Evolutionary conservation across 2,888 invertebrate genomes (phyloP).

Genomic region (Zygothrica quintamaculata): DNA sequence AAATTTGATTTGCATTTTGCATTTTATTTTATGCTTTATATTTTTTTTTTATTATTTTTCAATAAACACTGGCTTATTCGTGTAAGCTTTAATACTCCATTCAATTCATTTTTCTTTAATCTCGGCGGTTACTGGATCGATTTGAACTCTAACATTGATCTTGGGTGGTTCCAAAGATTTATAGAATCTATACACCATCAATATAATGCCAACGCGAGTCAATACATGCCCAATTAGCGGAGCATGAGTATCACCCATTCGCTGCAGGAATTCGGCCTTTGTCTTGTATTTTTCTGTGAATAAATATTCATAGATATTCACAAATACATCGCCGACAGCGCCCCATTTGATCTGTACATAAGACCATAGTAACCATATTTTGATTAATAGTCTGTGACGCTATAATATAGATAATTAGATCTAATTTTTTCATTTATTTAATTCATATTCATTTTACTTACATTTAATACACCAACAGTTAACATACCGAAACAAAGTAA

Average conservation of each 20-base stretch:
- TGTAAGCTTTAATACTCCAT: too few relatives aligned
- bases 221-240: conserved; percentile 24
- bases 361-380: conserved; percentile 29
- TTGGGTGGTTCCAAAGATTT: conserved; percentile 8
- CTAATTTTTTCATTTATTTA: too few relatives aligned
- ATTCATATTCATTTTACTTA: conserved; percentile 6
- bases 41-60: background rate
- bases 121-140: background rate
- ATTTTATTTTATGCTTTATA: conserved; percentile 34
- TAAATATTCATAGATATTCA: conserved; percentile 4
- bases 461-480: conserved; percentile 33
- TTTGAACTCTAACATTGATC: background rate
- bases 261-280: conserved; percentile 1
- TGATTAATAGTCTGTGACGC: conserved; percentile 18
- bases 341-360: conserved; percentile 36
- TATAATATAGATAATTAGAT: conserved; percentile 8
- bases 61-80: background rate
- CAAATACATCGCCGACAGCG: background rate
- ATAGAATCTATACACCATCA: conserved; percentile 34
- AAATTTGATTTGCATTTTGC: too few relatives aligned
- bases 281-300: conserved; percentile 8
- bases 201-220: conserved; percentile 22
- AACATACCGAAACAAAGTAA: conserved; percentile 20
- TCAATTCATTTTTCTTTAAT: conserved; percentile 9
- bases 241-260: conserved; percentile 2